These are phyloP conservation scores for Gymnocypris eckloni DNA, from an alignment of 2,797 vertebrate genomes.

Conservation along the genomic window DNA sequence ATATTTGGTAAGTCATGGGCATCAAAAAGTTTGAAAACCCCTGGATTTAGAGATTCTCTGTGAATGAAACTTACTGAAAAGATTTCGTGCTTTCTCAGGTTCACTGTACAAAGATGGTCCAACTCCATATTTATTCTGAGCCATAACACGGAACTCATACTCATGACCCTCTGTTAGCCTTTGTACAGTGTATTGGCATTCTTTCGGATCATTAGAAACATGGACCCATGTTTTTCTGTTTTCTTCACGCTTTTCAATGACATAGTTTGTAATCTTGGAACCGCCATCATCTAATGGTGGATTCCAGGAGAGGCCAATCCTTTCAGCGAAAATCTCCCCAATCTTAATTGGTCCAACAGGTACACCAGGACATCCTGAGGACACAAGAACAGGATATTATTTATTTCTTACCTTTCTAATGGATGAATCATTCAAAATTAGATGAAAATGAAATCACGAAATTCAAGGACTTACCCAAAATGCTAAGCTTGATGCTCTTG, in stretches of 20 bases:
- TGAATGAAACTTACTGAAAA: constrained; percentile 89
- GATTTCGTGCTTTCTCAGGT: constrained; percentile 94
- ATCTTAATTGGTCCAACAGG: constrained; percentile 93
- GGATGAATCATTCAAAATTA: neutral
- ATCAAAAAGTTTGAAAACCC: neutral
- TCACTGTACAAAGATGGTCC: constrained; percentile 92
- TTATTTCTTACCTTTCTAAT: neutral
- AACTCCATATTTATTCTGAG: constrained; percentile 97
- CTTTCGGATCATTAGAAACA: constrained; percentile 91
- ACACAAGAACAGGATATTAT: constrained; percentile 4
- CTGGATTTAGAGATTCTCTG: neutral
- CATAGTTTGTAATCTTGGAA: constrained; percentile 97
- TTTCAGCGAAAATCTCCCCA: constrained; percentile 92
- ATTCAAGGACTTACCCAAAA: constrained; percentile 82
- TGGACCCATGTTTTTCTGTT: constrained; percentile 95
- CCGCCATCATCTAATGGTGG: constrained; percentile 92
- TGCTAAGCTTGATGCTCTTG: constrained; percentile 90
- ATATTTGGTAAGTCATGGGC: neutral
- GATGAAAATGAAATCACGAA: neutral
- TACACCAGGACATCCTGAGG: constrained; percentile 88
- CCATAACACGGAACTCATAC: constrained; percentile 96
- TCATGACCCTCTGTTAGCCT: constrained; percentile 94
- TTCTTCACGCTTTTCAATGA: constrained; percentile 95
- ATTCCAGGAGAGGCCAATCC: constrained; percentile 94
- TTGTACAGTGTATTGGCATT: constrained; percentile 90